Evolutionary conservation across 2,797 vertebrate species (phyloP).

Genomic region (Rhinichthys osculus): DNA sequence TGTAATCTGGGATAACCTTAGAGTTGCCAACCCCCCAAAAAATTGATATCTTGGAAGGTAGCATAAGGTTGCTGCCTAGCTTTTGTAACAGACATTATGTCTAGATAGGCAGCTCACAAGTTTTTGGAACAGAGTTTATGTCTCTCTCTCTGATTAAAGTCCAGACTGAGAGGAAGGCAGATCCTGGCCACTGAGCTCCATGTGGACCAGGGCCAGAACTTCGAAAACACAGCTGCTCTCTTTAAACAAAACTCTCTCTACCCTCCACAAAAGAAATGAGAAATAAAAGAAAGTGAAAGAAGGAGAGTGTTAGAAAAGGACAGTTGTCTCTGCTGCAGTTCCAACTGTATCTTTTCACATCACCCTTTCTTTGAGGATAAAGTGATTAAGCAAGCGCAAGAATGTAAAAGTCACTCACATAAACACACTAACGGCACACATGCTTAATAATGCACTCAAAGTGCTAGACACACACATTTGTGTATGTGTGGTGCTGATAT

Average conservation of each 20-base stretch:
- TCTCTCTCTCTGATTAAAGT: conserved; percentile 32
- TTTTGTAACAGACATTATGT: not conserved
- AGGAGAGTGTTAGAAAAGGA: conserved; percentile 21
- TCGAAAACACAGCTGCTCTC: conserved; percentile 62
- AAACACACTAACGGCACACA: conserved; percentile 9
- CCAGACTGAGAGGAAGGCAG: conserved; percentile 10
- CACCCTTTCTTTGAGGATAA: conserved; percentile 47
- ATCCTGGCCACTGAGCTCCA: conserved; percentile 6
- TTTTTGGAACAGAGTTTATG: not conserved
- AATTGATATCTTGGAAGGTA: not conserved
- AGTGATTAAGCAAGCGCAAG: conserved; percentile 52
- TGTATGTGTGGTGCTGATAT: not conserved
- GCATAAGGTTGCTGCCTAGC: not conserved
- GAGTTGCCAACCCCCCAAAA: too few species aligned
- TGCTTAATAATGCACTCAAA: not conserved
- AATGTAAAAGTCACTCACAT: conserved; percentile 18
- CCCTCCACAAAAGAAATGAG: conserved; percentile 39
- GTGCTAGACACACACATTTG: not conserved
- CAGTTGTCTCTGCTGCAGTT: conserved; percentile 31
- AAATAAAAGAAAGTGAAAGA: conserved; percentile 34
- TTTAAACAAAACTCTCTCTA: conserved; percentile 55
- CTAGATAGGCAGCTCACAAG: not conserved
- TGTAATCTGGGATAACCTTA: not conserved
- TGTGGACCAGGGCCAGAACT: conserved; percentile 53
- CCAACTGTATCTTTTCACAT: conserved; percentile 55